These are phyloP conservation scores for Cheilosia vernalis DNA, from an alignment of 2,888 invertebrate genomes.

Conservation along the genomic window DNA sequence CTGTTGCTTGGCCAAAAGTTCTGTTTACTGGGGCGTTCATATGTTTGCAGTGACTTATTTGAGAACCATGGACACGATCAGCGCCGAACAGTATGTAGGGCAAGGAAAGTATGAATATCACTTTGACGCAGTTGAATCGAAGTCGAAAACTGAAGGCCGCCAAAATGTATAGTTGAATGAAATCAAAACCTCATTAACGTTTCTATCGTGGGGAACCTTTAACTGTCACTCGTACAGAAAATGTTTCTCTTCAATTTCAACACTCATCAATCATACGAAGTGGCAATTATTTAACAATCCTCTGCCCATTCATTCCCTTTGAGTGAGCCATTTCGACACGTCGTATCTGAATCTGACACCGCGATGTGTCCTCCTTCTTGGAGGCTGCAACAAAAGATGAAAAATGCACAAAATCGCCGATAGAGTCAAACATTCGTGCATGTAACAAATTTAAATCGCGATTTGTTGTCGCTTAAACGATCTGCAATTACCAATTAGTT, in stretches of 20 bases:
- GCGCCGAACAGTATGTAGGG: not conserved
- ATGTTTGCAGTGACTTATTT: conserved; percentile 7
- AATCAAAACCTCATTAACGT: not conserved
- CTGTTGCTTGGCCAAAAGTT: conserved; percentile 13
- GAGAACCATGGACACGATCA: not conserved
- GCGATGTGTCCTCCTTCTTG: conserved; percentile 38
- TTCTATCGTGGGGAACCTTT: not conserved
- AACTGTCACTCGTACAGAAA: not conserved
- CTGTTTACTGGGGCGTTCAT: not conserved
- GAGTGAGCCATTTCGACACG: conserved; percentile 8
- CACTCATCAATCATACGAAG: conserved; percentile 3
- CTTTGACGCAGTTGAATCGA: not conserved
- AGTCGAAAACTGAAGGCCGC: not conserved
- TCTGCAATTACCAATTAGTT: conserved; percentile 74
- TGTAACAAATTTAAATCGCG: conserved; percentile 73
- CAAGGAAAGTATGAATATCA: not conserved
- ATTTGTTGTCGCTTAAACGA: conserved; percentile 70
- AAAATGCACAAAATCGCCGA: conserved; percentile 46
- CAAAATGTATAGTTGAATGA: not conserved
- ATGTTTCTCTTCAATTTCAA: not conserved
- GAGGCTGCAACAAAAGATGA: conserved; percentile 46
- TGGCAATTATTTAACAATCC: conserved; percentile 7
- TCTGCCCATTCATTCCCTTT: conserved; percentile 10
- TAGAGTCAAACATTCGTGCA: conserved; percentile 66
- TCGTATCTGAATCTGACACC: conserved; percentile 6